Percentiles rank a stretch among this genome's conserved stretches.
Evolutionary conservation across 2,113 vertebrate genomes (phyloP).

Genomic region (Brachypteracias leptosomus): DNA sequence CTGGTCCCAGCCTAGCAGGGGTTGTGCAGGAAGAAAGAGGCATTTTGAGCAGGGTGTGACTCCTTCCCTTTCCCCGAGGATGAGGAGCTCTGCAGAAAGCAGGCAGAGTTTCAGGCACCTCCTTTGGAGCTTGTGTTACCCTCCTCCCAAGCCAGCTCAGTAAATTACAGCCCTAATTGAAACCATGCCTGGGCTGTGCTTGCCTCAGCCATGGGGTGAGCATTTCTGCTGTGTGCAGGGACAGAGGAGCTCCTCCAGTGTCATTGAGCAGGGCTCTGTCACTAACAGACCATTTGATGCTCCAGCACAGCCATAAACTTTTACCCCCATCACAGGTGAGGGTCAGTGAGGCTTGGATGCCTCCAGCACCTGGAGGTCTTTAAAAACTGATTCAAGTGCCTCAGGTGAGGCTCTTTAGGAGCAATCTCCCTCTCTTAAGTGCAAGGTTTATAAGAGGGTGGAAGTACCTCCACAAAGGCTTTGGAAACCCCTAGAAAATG

Average conservation of each 20-base stretch:
- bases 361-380: neutral
- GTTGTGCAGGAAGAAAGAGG: neutral
- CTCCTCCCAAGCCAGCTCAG: neutral
- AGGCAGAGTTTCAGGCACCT: neutral
- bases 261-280: too few species aligned
- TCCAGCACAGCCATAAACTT: neutral
- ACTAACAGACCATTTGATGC: neutral
- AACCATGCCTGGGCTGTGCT: neutral
- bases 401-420: neutral
- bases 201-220: accelerated
- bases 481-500: neutral
- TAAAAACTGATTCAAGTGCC: neutral
- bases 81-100: neutral
- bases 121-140: neutral
- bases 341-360: neutral
- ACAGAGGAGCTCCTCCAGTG: neutral
- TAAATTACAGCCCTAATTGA: neutral
- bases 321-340: accelerated
- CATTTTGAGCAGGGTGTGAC: neutral
- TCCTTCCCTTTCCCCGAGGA: neutral
- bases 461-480: neutral
- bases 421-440: neutral
- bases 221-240: neutral
- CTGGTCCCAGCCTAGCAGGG: neutral
- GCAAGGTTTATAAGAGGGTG: neutral